Base-by-base conservation (phyloP, 2,888 invertebrate genomes). In the Cantharis rufa region DNA sequence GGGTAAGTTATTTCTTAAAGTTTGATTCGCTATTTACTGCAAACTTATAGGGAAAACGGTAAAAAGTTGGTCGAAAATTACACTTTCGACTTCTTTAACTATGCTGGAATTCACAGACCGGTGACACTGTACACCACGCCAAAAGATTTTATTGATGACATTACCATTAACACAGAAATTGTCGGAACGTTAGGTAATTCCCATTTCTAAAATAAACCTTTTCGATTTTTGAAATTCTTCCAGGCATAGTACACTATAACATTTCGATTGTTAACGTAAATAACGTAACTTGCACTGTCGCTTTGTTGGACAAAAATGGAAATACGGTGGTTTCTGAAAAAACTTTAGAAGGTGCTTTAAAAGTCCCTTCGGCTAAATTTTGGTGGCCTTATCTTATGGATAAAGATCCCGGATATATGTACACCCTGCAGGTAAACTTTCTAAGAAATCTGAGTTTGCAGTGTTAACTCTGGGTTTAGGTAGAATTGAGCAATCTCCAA, bases 81-180 rank as follows among this genome's bases (percentile, higher is more conserved):
- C 84, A 93, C 95, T 16, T 98, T 99, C 87, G 99, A 99, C 87
- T 99, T 99, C 89, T 98, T 97, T 90, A 98, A 99, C 88, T 99
- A 98, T 87, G 99, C 98, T 15, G 99, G 99, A 9, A 98, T 99
- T 79, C 97, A 99, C 86, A 92, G 99, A 71, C 93, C 97, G 9
- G 98, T 99, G 27, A 92, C 94, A 82, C 88, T 99, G 13, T 96
- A 96, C 87, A 94, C 97, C 2, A 97, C 96, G 2, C 98, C 98
- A 1, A 90, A 90, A 79, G 90, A 91, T 0, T 96, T 93, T 87
- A 93, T 98, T 61, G 94, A 96, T 84, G 98, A 98, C 85, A 93
- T 98, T 76, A 93, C 93, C 27, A 91, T 97, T 21, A 91, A 91
- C 78, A 96, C 97, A 0, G 92, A 92, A 78, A 88, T 93, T 48